Percentiles rank a stretch among this genome's conserved stretches.
Conservation (phyloP, 2,113 vertebrate genomes). For the Cephalopterus ornatus region DNA sequence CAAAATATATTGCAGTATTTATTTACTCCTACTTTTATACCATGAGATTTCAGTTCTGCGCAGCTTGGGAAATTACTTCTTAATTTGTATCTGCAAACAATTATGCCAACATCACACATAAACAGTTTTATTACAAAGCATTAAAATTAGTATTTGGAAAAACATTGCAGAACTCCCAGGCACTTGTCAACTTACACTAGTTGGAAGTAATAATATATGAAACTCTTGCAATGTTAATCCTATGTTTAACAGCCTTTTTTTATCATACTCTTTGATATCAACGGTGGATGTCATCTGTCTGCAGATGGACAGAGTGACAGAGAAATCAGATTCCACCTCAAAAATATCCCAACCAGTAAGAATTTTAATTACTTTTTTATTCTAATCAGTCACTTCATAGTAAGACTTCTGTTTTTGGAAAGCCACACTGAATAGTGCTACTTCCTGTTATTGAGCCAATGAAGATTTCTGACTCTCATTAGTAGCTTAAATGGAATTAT, state of each 20-base stretch:
- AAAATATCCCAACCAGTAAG: background rate
- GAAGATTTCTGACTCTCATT: background rate
- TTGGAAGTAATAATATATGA: background rate
- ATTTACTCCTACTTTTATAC: background rate
- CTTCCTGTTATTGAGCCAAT: background rate
- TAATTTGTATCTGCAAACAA: background rate
- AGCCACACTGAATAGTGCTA: background rate
- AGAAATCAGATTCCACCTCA: background rate
- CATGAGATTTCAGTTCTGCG: background rate
- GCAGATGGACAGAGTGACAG: background rate
- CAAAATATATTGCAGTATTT: background rate
- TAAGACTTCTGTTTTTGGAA: background rate
- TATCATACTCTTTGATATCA: background rate
- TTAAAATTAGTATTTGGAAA: background rate
- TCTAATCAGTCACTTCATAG: background rate
- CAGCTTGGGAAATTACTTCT: background rate
- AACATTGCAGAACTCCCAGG: background rate
- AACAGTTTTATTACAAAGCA: background rate
- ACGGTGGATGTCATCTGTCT: too few relatives aligned
- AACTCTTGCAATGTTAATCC: background rate
- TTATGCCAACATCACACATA: background rate
- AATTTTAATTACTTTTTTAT: background rate
- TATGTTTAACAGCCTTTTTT: background rate
- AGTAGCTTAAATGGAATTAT: fast-evolving
- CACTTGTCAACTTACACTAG: background rate